These are phyloP conservation scores for Caenorhabditis japonica DNA, from an alignment of 2,888 invertebrate species.

Conservation along the genomic window DNA sequence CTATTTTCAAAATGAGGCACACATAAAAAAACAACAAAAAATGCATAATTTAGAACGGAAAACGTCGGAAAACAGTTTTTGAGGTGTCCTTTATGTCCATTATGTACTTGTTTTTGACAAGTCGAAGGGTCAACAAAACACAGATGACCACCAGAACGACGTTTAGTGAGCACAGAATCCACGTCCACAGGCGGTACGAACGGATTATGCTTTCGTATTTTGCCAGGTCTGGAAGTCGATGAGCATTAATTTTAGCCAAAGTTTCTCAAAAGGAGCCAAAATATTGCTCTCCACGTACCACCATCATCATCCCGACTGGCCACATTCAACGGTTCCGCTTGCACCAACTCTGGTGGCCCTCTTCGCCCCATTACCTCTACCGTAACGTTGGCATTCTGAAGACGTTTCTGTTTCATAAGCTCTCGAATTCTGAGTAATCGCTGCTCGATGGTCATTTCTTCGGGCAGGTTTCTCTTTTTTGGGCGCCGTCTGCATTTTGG, in stretches of 20 bases:
- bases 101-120: constrained; percentile 49
- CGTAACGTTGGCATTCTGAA: constrained; percentile 17
- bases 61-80: constrained; percentile 34
- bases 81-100: constrained; percentile 54
- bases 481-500: constrained; percentile 37
- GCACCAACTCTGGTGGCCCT: background rate
- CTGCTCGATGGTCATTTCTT: constrained; percentile 49
- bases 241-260: no score
- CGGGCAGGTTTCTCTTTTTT: constrained; percentile 38
- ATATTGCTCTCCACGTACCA: background rate
- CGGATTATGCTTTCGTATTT: constrained; percentile 28
- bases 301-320: constrained; percentile 19
- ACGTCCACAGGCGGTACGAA: constrained; percentile 40
- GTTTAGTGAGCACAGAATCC: constrained; percentile 40
- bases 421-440: constrained; percentile 45
- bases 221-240: constrained; percentile 19
- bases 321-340: constrained; percentile 24
- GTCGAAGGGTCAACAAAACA: constrained; percentile 31
- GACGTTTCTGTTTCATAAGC: constrained; percentile 27
- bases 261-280: no score
- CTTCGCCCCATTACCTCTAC: constrained; percentile 12
- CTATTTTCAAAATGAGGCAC: background rate
- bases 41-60: constrained; percentile 41
- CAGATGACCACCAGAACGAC: constrained; percentile 22
- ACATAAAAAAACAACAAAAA: background rate